Conservation (phyloP, 2,797 vertebrate species). For the Kryptolebias ocellatus region DNA sequence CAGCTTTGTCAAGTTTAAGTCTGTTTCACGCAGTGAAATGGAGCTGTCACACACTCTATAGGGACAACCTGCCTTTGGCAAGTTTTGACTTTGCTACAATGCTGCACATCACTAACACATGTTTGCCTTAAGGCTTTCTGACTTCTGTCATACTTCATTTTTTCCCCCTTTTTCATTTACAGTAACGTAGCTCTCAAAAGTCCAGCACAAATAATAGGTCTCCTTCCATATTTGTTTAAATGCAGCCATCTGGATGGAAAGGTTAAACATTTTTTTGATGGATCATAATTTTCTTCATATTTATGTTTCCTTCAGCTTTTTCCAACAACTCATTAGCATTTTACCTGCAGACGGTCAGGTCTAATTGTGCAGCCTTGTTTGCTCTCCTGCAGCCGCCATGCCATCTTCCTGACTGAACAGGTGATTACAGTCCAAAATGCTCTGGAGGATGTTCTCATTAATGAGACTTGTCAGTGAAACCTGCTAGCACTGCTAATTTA, state of each 20-base stretch:
- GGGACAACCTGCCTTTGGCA: constrained; percentile 59
- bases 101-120: constrained; percentile 50
- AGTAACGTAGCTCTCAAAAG: constrained; percentile 3
- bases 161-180: constrained; percentile 13
- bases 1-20: constrained; percentile 43
- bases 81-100: constrained; percentile 56
- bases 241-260: constrained; percentile 3
- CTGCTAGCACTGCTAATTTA: constrained; percentile 86
- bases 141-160: constrained; percentile 21
- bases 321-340: constrained; percentile 43
- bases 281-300: constrained; percentile 11
- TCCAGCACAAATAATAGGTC: constrained; percentile 12
- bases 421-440: constrained; percentile 79
- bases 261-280: constrained; percentile 10
- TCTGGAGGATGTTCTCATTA: constrained; percentile 88
- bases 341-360: constrained; percentile 83
- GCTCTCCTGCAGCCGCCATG: constrained; percentile 61
- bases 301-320: constrained; percentile 18
- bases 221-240: constrained; percentile 14
- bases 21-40: constrained; percentile 44
- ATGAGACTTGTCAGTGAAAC: constrained; percentile 86
- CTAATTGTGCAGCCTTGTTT: constrained; percentile 81
- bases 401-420: constrained; percentile 83
- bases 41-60: constrained; percentile 45
- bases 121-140: constrained; percentile 61